Conservation (phyloP, 1,140 invertebrate species). For the Leptinotarsa texana region DNA sequence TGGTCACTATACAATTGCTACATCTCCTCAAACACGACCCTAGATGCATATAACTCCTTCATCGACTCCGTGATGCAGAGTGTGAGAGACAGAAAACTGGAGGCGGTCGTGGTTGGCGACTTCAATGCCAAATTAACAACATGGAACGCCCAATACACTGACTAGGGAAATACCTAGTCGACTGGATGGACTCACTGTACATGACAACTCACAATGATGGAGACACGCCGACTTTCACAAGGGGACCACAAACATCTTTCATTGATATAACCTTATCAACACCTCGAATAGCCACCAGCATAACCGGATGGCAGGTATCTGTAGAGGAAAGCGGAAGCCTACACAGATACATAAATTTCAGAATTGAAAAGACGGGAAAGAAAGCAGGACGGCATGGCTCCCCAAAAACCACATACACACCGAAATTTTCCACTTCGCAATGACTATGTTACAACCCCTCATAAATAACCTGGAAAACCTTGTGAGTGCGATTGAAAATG, state of each 20-base stretch:
- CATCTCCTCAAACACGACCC: background rate
- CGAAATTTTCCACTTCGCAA: too few relatives aligned
- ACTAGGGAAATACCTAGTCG: background rate
- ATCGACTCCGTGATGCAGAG: background rate
- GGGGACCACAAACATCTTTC: background rate
- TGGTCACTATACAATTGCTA: background rate
- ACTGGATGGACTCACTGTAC: background rate
- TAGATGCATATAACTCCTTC: background rate
- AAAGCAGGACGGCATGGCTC: background rate
- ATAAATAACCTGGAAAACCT: background rate
- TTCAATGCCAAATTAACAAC: background rate
- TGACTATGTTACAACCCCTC: background rate
- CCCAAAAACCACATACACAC: background rate
- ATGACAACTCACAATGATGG: background rate
- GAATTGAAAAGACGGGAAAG: background rate
- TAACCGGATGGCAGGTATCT: slow-evolving; percentile 12
- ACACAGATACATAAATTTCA: too few relatives aligned
- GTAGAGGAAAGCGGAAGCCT: background rate
- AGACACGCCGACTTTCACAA: background rate
- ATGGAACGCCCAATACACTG: background rate
- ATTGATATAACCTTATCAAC: background rate
- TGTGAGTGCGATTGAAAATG: background rate
- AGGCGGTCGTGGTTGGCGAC: background rate
- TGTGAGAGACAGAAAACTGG: background rate
- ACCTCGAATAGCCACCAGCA: background rate